phyloP scores from a whole-genome alignment of 2,797 vertebrate species.

The Gadopsis marmoratus region DNA sequence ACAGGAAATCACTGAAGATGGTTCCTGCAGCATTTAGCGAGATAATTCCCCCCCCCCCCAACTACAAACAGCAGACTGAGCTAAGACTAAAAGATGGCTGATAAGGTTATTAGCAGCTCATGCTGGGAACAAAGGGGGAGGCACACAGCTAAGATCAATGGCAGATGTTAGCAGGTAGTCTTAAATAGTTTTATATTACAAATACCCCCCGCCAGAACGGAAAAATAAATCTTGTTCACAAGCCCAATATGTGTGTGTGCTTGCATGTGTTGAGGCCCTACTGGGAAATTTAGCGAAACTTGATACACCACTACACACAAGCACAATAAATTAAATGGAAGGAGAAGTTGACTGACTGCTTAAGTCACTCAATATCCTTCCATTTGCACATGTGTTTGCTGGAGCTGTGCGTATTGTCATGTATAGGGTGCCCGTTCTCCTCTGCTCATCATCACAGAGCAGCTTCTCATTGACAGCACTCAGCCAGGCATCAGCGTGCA shows the following conservation, averaged over 20 bases:
- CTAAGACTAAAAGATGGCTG: conserved; percentile 90
- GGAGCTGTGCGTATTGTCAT: neutral
- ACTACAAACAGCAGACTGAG: conserved; percentile 88
- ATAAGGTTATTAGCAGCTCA: conserved; percentile 89
- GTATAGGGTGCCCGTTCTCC: conserved; percentile 3
- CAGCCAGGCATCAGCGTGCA: conserved; percentile 85
- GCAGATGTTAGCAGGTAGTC: conserved; percentile 87
- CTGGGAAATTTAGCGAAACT: conserved; percentile 42
- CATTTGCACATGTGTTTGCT: neutral
- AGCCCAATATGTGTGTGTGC: conserved; percentile 34
- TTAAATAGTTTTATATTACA: conserved; percentile 84
- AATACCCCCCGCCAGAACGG: conserved; percentile 79
- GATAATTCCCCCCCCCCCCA: conserved; percentile 78
- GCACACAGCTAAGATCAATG: conserved; percentile 86
- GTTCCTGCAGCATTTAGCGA: conserved; percentile 85
- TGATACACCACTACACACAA: conserved; percentile 15
- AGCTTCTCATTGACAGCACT: conserved; percentile 68
- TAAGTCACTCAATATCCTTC: conserved; percentile 22
- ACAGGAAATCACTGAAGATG: conserved; percentile 88
- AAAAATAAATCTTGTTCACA: conserved; percentile 84
- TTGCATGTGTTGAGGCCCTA: conserved; percentile 33
- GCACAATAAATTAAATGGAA: conserved; percentile 25
- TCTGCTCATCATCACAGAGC: conserved; percentile 60
- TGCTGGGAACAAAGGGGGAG: conserved; percentile 84
- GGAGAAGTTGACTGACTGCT: conserved; percentile 23